Evolutionary conservation across 2,113 vertebrate genomes (phyloP).

Genomic region (Semnopithecus entellus): DNA sequence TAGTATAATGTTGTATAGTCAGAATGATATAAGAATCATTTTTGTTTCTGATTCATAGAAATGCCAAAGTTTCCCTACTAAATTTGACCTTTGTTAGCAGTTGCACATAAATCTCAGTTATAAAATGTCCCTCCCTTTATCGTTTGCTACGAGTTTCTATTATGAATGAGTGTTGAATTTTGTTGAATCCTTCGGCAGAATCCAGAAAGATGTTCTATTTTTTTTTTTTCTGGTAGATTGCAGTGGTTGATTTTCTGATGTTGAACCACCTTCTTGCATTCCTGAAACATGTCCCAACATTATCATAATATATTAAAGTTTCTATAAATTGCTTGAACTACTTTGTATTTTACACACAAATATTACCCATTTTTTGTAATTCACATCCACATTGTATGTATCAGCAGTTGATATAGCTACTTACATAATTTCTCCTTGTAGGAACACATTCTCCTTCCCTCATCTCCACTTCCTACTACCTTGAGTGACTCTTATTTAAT

Average conservation of each 20-base stretch:
- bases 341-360: neutral
- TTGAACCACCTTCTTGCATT: neutral
- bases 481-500: neutral
- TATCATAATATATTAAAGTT: too few relatives aligned
- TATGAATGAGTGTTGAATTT: neutral
- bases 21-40: neutral
- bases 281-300: neutral
- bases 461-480: neutral
- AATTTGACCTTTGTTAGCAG: neutral
- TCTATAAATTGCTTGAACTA: neutral
- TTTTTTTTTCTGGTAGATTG: neutral
- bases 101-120: neutral
- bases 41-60: neutral
- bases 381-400: neutral
- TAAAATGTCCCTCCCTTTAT: neutral
- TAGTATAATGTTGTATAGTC: neutral
- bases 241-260: neutral
- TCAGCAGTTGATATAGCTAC: too few relatives aligned
- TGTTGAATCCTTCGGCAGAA: neutral
- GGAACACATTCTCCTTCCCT: neutral
- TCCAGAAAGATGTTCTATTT: neutral
- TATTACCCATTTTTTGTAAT: neutral
- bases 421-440: neutral
- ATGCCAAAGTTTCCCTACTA: neutral
- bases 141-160: neutral